These are phyloP conservation scores for Cyprinella venusta DNA, from an alignment of 2,797 vertebrate genomes.

Conservation along the genomic window DNA sequence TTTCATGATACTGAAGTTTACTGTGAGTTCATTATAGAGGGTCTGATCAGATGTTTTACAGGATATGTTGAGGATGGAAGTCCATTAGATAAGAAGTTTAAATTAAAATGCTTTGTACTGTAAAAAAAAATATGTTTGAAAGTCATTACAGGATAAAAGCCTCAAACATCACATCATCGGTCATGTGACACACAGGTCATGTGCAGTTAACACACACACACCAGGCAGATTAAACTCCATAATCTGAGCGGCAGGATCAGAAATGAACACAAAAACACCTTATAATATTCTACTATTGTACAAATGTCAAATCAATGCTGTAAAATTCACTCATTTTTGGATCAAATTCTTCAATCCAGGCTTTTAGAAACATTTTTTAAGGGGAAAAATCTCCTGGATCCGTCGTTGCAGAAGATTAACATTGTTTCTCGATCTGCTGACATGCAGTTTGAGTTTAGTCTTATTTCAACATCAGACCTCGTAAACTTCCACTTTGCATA, in stretches of 20 bases:
- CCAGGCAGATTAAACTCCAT: not conserved
- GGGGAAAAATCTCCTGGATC: not conserved
- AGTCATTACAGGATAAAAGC: not conserved
- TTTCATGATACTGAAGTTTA: constrained; percentile 5
- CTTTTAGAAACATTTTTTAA: not conserved
- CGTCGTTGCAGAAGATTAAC: not conserved
- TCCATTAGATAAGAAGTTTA: not conserved
- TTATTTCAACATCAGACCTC: not conserved
- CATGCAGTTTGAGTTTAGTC: too few relatives aligned
- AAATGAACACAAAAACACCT: not conserved
- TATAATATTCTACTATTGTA: too few relatives aligned
- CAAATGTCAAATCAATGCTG: too few relatives aligned
- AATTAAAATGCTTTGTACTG: not conserved
- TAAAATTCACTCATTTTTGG: not conserved
- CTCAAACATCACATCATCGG: not conserved
- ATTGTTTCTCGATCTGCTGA: not conserved
- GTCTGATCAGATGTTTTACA: not conserved
- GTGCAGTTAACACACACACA: not conserved
- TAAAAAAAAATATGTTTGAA: not conserved
- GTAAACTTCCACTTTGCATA: not conserved
- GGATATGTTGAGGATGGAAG: not conserved
- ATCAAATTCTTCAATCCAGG: not conserved
- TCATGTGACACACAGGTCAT: not conserved
- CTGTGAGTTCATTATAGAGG: constrained; percentile 33
- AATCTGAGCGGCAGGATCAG: not conserved